Evolutionary conservation across 2,888 invertebrate genomes (phyloP).

Genomic region (Nymphalis polychloros): DNA sequence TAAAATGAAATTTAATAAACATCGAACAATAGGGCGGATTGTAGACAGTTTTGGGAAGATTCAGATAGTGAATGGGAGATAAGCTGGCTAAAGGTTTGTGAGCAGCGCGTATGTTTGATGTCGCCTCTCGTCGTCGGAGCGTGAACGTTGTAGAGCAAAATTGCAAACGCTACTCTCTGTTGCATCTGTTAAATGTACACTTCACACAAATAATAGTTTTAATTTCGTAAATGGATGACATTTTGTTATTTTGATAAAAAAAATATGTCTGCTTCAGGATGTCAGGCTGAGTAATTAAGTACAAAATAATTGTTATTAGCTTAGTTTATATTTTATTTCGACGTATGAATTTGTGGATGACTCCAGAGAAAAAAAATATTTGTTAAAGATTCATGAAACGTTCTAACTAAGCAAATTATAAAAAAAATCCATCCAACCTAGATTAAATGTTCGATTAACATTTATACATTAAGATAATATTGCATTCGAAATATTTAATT

Average conservation of each 20-base stretch:
- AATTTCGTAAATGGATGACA: slow-evolving; percentile 77
- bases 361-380: too few species aligned
- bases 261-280: slow-evolving; percentile 12
- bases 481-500: slow-evolving; percentile 63
- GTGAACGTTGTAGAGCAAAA: slow-evolving; percentile 78
- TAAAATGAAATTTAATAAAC: slow-evolving; percentile 83
- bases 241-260: slow-evolving; percentile 34
- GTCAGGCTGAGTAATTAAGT: slow-evolving; percentile 22
- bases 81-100: slow-evolving; percentile 80
- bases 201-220: slow-evolving; percentile 74
- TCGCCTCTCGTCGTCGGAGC: slow-evolving; percentile 76
- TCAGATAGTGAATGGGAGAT: slow-evolving; percentile 77
- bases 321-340: neutral
- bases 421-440: neutral
- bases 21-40: slow-evolving; percentile 69
- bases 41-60: slow-evolving; percentile 74
- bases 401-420: neutral
- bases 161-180: slow-evolving; percentile 64
- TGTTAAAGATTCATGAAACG: neutral
- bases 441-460: slow-evolving; percentile 10
- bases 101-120: slow-evolving; percentile 78
- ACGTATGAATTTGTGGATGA: too few species aligned
- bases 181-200: slow-evolving; percentile 77
- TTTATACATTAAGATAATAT: slow-evolving; percentile 34
- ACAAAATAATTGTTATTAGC: neutral